Evolutionary conservation across 1,140 invertebrate genomes (phyloP).

Genomic region (Leptonema lineaticorne): DNA sequence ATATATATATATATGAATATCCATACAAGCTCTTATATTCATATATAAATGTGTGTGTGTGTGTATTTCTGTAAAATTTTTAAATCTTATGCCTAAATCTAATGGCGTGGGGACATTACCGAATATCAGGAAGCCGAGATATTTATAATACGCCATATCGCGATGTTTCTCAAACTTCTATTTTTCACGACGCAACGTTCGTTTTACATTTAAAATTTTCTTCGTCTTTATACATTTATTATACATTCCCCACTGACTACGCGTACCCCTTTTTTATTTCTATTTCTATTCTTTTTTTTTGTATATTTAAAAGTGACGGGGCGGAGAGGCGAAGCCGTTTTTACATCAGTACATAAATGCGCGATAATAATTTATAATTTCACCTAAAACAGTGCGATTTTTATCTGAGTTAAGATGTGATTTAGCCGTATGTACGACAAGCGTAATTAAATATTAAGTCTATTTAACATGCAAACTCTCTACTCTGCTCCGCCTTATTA

Average conservation of each 20-base stretch:
- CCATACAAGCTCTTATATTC: background rate
- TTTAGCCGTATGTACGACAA: background rate
- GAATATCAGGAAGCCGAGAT: constrained; percentile 34
- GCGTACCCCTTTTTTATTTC: background rate
- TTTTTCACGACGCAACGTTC: background rate
- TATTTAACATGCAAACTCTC: constrained; percentile 1
- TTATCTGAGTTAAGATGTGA: constrained; percentile 15
- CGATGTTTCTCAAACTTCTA: constrained; percentile 7
- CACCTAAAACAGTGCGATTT: background rate
- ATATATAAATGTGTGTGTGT: constrained; percentile 4
- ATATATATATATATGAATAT: too few species aligned
- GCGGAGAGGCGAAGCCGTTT: too few species aligned
- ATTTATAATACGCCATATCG: constrained; percentile 30
- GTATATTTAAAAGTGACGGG: background rate
- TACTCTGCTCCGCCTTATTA: background rate
- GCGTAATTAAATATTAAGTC: constrained; percentile 18
- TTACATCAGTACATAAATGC: too few species aligned
- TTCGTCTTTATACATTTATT: background rate
- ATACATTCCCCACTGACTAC: background rate
- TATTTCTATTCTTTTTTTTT: background rate
- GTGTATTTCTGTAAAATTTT: constrained; percentile 25
- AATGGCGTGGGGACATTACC: constrained; percentile 30
- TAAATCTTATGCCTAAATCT: constrained; percentile 29
- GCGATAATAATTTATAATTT: background rate
- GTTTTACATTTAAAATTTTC: background rate